A percentile compares a stretch with the other conserved stretches of the same genome.
phyloP scores from a whole-genome alignment of 1,140 invertebrate genomes.

The Ctenoplectra terminalis region DNA sequence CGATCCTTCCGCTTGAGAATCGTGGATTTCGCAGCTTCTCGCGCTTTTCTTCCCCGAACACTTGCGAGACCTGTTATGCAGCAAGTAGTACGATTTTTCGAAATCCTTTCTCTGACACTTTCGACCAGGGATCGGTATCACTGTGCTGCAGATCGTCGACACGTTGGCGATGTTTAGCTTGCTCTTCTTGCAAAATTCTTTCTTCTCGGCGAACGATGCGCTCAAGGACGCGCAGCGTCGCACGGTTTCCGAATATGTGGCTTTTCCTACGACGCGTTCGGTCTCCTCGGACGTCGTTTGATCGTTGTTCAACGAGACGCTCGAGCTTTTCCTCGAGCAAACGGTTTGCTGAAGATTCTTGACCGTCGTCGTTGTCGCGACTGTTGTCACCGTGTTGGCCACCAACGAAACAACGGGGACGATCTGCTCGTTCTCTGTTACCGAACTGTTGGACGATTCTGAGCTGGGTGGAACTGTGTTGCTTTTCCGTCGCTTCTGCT shows the following conservation, averaged over 20 bases:
- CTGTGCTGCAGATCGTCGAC: slow-evolving; percentile 10
- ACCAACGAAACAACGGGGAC: slow-evolving; percentile 1
- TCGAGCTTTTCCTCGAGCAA: slow-evolving; percentile 40
- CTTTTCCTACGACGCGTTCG: slow-evolving; percentile 57
- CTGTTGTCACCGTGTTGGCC: slow-evolving; percentile 1
- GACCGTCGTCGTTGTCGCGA: slow-evolving; percentile 34
- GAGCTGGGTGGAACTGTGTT: slow-evolving; percentile 37
- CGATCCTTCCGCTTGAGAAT: slow-evolving; percentile 34
- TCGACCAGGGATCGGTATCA: slow-evolving; percentile 54
- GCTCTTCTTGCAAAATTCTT: slow-evolving; percentile 53
- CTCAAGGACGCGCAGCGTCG: slow-evolving; percentile 63
- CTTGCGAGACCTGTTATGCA: slow-evolving; percentile 58
- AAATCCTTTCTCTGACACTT: slow-evolving; percentile 51
- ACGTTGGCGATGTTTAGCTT: slow-evolving; percentile 34
- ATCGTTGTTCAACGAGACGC: not conserved
- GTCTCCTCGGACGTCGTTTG: slow-evolving; percentile 28
- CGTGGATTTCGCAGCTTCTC: slow-evolving; percentile 26
- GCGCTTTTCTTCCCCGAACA: slow-evolving; percentile 32
- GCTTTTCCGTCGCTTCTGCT: slow-evolving; percentile 51
- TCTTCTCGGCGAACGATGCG: slow-evolving; percentile 36
- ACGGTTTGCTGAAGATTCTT: slow-evolving; percentile 31
- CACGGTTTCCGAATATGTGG: slow-evolving; percentile 78
- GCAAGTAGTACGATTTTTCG: slow-evolving; percentile 60
- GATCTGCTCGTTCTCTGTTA: slow-evolving; percentile 55
- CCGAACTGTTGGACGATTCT: slow-evolving; percentile 63